Percentiles rank a stretch among this genome's conserved stretches.
phyloP scores from a whole-genome alignment of 2,113 vertebrate genomes.

The Tetrao urogallus region DNA sequence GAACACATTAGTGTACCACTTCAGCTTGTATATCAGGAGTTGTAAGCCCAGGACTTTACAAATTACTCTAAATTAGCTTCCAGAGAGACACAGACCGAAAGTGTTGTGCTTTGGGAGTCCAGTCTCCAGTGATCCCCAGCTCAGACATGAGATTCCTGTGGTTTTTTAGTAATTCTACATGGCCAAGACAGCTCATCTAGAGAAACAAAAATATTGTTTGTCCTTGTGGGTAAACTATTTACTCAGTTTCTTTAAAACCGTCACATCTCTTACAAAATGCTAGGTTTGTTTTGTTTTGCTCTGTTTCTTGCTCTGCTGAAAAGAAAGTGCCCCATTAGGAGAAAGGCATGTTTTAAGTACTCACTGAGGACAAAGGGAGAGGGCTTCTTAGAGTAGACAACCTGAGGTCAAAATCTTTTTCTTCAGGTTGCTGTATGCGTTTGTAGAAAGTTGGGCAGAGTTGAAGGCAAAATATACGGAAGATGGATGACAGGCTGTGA shows the following conservation, averaged over 20 bases:
- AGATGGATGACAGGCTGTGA: not conserved
- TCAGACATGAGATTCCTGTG: slow-evolving; percentile 39
- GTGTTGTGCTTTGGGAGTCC: not conserved
- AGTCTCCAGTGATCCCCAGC: not conserved
- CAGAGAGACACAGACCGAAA: not conserved
- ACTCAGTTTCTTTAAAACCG: slow-evolving; percentile 32
- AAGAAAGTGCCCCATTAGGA: not conserved
- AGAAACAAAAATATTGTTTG: slow-evolving; percentile 57
- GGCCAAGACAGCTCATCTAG: slow-evolving; percentile 21
- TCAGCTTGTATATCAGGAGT: not conserved
- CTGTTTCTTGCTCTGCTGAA: not conserved
- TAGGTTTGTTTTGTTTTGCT: not conserved
- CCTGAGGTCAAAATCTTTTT: not conserved
- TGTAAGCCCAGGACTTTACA: not conserved
- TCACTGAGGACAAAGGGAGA: not conserved
- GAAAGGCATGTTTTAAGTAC: not conserved
- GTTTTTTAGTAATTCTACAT: slow-evolving; percentile 36
- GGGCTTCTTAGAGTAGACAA: not conserved
- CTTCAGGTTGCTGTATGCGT: not conserved
- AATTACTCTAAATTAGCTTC: not conserved
- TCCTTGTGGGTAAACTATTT: slow-evolving; percentile 52
- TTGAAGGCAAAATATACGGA: not conserved
- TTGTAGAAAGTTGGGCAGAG: not conserved
- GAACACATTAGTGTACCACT: too few relatives aligned
- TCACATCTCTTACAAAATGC: slow-evolving; percentile 34